phyloP scores from a whole-genome alignment of 2,888 invertebrate genomes.

The Leucophenga maculata region DNA sequence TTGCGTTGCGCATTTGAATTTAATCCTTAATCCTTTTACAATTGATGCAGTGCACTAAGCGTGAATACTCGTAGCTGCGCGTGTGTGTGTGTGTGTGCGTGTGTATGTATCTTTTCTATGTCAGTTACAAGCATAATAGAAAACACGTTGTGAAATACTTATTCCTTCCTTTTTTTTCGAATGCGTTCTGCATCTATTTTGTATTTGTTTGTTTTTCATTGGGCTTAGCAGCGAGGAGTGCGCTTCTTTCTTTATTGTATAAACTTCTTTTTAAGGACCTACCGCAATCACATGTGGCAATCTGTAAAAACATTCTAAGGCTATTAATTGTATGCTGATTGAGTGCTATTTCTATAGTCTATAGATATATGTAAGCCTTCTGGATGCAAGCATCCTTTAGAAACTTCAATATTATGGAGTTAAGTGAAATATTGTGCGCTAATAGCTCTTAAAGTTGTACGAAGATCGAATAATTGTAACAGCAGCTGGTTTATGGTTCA shows the following conservation, averaged over 20 bases:
- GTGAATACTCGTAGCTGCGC: slow-evolving; percentile 26
- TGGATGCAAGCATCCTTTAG: no score
- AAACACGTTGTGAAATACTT: slow-evolving; percentile 18
- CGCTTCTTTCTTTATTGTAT: neutral
- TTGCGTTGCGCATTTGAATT: slow-evolving; percentile 66
- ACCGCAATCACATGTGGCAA: slow-evolving; percentile 1
- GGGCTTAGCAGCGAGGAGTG: neutral
- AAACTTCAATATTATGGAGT: no score
- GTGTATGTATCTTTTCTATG: slow-evolving; percentile 25
- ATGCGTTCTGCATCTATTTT: neutral
- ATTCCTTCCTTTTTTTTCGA: neutral
- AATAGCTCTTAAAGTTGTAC: no score
- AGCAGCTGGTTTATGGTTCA: no score
- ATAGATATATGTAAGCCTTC: no score
- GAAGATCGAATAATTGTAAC: no score
- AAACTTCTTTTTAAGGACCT: neutral
- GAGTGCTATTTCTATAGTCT: neutral
- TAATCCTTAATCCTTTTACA: slow-evolving; percentile 67
- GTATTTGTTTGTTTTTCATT: neutral
- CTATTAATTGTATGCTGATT: neutral
- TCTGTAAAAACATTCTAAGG: neutral
- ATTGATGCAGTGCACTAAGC: slow-evolving; percentile 65
- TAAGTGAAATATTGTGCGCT: no score
- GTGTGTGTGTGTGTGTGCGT: slow-evolving; percentile 41
- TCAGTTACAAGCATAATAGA: slow-evolving; percentile 43